Conservation (phyloP, 2,113 vertebrate genomes). For the Laticauda laticaudata region DNA sequence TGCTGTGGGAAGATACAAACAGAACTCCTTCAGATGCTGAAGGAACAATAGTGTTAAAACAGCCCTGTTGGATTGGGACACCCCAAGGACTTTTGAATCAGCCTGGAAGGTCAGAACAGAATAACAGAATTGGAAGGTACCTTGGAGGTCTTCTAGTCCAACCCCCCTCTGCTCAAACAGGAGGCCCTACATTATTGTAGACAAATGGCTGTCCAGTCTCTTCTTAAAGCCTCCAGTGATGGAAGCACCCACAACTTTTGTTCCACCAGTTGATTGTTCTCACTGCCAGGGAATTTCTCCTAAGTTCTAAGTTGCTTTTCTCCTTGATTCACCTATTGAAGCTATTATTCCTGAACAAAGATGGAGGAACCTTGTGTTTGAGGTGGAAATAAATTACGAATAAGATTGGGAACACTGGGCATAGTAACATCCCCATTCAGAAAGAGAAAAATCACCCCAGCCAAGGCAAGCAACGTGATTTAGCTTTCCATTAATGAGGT, state of each 20-base stretch:
- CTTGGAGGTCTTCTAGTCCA: no score
- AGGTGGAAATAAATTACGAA: not conserved
- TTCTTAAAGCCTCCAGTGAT: no score
- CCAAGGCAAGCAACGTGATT: not conserved
- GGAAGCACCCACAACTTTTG: no score
- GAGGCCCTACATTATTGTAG: no score
- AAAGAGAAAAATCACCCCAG: not conserved
- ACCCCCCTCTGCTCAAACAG: no score
- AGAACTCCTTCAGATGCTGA: not conserved
- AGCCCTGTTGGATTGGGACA: not conserved
- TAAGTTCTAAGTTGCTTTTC: not conserved
- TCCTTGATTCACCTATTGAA: no score
- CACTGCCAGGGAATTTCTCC: no score
- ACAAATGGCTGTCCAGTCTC: no score
- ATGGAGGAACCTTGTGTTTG: not conserved
- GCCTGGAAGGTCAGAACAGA: not conserved
- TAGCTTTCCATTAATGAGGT: no score
- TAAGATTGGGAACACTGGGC: not conserved
- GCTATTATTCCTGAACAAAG: not conserved
- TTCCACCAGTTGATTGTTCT: no score
- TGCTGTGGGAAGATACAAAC: fast-evolving
- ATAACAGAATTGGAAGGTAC: not conserved
- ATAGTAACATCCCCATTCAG: not conserved
- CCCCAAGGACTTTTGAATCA: not conserved
- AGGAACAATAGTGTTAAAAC: not conserved